These are phyloP conservation scores for Caenorhabditis panamensis DNA, from an alignment of 2,888 invertebrate genomes.

Conservation along the genomic window DNA sequence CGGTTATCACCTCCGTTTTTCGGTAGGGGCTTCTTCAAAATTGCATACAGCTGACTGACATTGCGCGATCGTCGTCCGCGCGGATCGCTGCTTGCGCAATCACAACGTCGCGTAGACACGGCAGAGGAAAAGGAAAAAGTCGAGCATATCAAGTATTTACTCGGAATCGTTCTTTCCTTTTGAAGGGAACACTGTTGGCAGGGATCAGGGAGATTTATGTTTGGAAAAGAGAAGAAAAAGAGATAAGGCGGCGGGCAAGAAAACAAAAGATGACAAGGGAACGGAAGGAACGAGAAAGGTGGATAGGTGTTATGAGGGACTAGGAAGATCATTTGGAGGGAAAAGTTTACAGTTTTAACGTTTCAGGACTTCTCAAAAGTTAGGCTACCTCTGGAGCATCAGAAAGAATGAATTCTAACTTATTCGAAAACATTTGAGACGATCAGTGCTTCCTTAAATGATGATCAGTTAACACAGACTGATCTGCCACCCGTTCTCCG, in stretches of 20 bases:
- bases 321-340: too few species aligned
- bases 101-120: constrained; percentile 3
- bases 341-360: too few species aligned
- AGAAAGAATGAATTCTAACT: too few species aligned
- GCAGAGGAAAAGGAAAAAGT: constrained; percentile 11
- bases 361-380: too few species aligned
- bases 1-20: constrained; percentile 9
- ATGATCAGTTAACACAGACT: too few species aligned
- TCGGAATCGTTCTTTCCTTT: too few species aligned
- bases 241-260: background rate
- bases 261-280: constrained; percentile 2
- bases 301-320: background rate
- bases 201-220: background rate
- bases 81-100: constrained; percentile 11
- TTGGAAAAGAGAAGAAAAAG: background rate
- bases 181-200: background rate
- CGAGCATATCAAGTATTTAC: constrained; percentile 49
- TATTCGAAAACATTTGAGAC: too few species aligned
- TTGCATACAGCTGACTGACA: background rate
- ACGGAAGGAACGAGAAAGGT: constrained; percentile 1
- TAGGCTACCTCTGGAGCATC: too few species aligned
- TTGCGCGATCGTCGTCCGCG: constrained; percentile 5
- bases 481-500: background rate
- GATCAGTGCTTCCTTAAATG: too few species aligned
- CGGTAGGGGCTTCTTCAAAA: constrained; percentile 10